Percentiles rank a stretch among this genome's conserved stretches.
Evolutionary conservation across 1,140 invertebrate species (phyloP).

Genomic region (Drosophila sproati): DNA sequence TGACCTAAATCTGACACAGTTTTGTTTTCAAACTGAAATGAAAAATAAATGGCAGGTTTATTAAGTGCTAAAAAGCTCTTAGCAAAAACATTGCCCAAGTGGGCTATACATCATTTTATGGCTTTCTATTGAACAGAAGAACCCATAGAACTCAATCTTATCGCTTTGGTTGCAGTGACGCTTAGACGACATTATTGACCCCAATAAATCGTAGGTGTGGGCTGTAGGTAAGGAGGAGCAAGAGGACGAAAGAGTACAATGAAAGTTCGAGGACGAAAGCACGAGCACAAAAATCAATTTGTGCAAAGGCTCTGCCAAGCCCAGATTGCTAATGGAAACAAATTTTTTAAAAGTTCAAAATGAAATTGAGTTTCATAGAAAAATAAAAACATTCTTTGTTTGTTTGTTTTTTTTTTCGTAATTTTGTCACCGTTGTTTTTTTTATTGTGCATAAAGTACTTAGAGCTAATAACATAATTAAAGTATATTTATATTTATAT

Average conservation of each 20-base stretch:
- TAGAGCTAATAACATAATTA: conserved; percentile 79
- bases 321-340: conserved; percentile 13
- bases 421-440: conserved; percentile 84
- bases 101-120: background rate
- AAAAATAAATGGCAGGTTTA: background rate
- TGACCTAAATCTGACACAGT: background rate
- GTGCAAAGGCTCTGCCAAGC: background rate
- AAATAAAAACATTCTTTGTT: conserved; percentile 10
- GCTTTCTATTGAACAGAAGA: background rate
- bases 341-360: background rate
- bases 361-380: background rate
- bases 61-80: background rate
- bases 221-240: conserved; percentile 1
- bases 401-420: conserved; percentile 72
- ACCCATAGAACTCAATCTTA: conserved; percentile 15
- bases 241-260: conserved; percentile 13
- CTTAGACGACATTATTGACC: conserved; percentile 8
- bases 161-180: conserved; percentile 27
- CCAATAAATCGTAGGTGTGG: conserved; percentile 28
- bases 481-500: conserved; percentile 70
- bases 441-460: conserved; percentile 84
- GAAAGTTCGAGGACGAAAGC: background rate
- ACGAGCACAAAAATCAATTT: conserved; percentile 23
- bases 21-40: background rate
- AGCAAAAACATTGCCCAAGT: background rate